These are phyloP conservation scores for Fopius arisanus DNA, from an alignment of 1,140 invertebrate species.

Conservation along the genomic window DNA sequence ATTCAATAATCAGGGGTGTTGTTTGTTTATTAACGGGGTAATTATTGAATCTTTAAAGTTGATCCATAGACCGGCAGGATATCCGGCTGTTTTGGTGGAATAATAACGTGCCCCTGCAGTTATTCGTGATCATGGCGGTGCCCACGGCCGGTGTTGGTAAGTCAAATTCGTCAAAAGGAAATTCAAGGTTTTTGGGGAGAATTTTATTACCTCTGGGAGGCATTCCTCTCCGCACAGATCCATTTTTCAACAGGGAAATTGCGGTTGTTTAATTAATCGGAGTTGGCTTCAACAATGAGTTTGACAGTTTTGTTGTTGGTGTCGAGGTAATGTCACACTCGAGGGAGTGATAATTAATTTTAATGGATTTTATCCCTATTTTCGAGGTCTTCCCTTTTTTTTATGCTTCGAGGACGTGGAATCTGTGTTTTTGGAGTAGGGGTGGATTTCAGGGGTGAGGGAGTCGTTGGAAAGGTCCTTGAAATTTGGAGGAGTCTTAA, in stretches of 20 bases:
- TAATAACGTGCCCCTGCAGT: slow-evolving; percentile 45
- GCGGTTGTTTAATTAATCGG: background rate
- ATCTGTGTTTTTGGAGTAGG: too few species aligned
- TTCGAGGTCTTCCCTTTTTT: background rate
- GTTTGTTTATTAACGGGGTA: slow-evolving; percentile 17
- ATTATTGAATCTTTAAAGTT: background rate
- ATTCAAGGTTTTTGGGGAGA: background rate
- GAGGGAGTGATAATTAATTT: background rate
- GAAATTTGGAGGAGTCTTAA: too few species aligned
- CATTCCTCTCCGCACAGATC: background rate
- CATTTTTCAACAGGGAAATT: background rate
- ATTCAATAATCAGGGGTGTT: slow-evolving; percentile 34
- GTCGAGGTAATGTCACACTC: background rate
- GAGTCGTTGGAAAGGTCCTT: too few species aligned
- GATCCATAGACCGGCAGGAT: background rate
- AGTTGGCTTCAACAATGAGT: background rate
- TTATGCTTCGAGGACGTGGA: background rate
- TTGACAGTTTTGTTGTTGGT: slow-evolving; percentile 25
- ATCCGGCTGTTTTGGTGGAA: slow-evolving; percentile 30
- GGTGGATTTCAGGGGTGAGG: too few species aligned
- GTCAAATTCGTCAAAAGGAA: slow-evolving; percentile 42
- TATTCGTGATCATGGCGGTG: slow-evolving; percentile 60
- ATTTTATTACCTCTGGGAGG: background rate
- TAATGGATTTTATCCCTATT: background rate
- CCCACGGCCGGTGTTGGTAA: slow-evolving; percentile 64